Evolutionary conservation across 2,888 invertebrate species (phyloP).

Genomic region (Volucella inanis): DNA sequence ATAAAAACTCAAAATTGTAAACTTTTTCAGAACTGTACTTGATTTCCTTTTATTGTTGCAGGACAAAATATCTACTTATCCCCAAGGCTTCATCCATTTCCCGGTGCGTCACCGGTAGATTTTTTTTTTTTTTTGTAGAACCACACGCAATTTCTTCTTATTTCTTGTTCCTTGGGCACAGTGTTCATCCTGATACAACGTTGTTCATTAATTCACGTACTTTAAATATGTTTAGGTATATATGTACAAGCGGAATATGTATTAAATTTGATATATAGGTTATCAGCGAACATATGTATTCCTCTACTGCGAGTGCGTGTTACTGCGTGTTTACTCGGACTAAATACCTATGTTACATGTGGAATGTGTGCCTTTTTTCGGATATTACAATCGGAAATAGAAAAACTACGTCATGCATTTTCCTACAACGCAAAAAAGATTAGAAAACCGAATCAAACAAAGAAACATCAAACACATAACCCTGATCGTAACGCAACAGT

Average conservation of each 20-base stretch:
- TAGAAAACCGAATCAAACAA: conserved; percentile 22
- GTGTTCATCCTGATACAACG: background rate
- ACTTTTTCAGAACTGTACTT: too few species aligned
- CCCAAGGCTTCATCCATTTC: too few species aligned
- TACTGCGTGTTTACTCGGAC: background rate
- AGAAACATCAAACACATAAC: conserved; percentile 37
- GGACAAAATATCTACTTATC: too few species aligned
- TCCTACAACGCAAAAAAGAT: conserved; percentile 21
- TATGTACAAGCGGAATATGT: too few species aligned
- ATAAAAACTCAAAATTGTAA: too few species aligned
- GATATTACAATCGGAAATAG: background rate
- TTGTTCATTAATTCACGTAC: conserved; percentile 21
- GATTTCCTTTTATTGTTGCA: too few species aligned
- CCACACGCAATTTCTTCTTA: conserved; percentile 1
- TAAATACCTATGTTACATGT: background rate
- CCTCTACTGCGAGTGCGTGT: background rate
- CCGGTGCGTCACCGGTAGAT: too few species aligned
- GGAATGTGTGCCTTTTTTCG: conserved; percentile 19
- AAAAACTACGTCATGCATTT: conserved; percentile 28
- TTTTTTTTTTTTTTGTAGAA: background rate
- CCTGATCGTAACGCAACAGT: conserved; percentile 9
- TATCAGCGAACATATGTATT: background rate
- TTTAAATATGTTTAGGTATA: background rate
- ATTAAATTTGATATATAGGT: background rate
- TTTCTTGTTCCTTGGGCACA: conserved; percentile 5